Evolutionary conservation across 2,113 vertebrate species (phyloP).

Genomic region (Craseonycteris thonglongyai): DNA sequence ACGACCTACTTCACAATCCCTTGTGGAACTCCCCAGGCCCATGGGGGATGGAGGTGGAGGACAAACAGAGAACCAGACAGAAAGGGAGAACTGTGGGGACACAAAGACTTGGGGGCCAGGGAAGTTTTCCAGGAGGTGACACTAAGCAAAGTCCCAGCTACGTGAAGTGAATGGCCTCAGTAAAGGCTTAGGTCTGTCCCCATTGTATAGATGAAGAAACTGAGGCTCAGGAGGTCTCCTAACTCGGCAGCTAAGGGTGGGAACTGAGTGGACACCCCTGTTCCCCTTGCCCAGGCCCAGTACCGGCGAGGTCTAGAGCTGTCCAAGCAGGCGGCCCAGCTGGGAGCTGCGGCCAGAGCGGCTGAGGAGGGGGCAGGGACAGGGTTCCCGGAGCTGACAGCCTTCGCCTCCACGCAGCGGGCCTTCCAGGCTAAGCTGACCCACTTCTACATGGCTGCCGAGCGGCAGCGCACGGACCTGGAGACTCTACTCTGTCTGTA

Average conservation of each 20-base stretch:
- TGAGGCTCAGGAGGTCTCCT: background rate
- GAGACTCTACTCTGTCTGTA: conserved; percentile 78
- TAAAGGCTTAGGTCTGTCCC: background rate
- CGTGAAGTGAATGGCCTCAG: background rate
- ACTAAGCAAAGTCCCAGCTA: background rate
- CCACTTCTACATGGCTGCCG: conserved; percentile 83
- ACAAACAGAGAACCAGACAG: background rate
- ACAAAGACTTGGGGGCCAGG: background rate
- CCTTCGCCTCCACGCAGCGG: conserved; percentile 78
- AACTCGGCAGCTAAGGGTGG: accelerated
- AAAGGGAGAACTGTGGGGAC: background rate
- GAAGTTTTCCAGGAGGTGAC: background rate
- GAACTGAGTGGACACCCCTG: accelerated
- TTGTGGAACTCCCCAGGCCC: background rate
- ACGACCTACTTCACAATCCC: background rate
- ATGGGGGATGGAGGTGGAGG: background rate
- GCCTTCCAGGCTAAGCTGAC: conserved; percentile 85
- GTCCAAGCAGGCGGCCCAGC: conserved; percentile 80
- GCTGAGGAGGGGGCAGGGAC: conserved; percentile 35
- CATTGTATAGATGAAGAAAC: background rate
- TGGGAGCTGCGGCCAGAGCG: background rate
- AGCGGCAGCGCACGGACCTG: conserved; percentile 81
- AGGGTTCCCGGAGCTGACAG: conserved; percentile 72
- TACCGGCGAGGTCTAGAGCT: conserved; percentile 79
- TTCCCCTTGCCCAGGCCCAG: conserved; percentile 79